Conservation (phyloP, 2,888 invertebrate species). For the Xestia rhomboidea region DNA sequence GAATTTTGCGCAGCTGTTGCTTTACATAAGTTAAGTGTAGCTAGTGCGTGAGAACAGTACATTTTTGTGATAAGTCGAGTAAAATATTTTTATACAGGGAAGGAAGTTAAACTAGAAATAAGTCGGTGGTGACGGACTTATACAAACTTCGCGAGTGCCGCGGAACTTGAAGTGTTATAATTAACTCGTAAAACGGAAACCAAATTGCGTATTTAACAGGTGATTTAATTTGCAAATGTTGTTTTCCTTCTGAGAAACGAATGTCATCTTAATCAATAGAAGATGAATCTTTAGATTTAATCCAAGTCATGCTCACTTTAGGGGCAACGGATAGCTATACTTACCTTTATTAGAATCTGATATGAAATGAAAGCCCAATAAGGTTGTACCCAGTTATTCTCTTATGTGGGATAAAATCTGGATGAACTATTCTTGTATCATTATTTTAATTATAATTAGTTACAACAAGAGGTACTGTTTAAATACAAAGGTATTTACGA, state of each 20-base stretch:
- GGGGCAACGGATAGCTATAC: slow-evolving; percentile 16
- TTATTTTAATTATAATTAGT: slow-evolving; percentile 36
- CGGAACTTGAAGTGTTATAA: slow-evolving; percentile 51
- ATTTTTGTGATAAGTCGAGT: slow-evolving; percentile 63
- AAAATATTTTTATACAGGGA: slow-evolving; percentile 68
- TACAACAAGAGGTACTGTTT: slow-evolving; percentile 36
- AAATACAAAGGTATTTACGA: slow-evolving; percentile 45
- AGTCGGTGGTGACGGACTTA: slow-evolving; percentile 49
- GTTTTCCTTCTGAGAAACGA: slow-evolving; percentile 30
- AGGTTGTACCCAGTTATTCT: slow-evolving; percentile 10
- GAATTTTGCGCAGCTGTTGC: slow-evolving; percentile 47
- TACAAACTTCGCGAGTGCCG: slow-evolving; percentile 53
- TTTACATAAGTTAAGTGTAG: slow-evolving; percentile 53
- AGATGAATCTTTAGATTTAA: slow-evolving; percentile 19
- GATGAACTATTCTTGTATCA: slow-evolving; percentile 22
- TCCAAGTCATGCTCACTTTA: slow-evolving; percentile 21
- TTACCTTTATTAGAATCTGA: slow-evolving; percentile 22
- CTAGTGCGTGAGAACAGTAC: slow-evolving; percentile 54
- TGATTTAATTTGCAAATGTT: slow-evolving; percentile 45
- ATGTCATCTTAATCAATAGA: slow-evolving; percentile 17
- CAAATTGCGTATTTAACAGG: slow-evolving; percentile 47
- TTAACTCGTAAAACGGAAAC: slow-evolving; percentile 48
- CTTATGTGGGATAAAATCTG: slow-evolving; percentile 10
- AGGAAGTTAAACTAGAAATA: slow-evolving; percentile 52
- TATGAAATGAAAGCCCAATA: slow-evolving; percentile 13